Evolutionary conservation across 2,888 invertebrate genomes (phyloP).

Genomic region (Cordilura impudica): DNA sequence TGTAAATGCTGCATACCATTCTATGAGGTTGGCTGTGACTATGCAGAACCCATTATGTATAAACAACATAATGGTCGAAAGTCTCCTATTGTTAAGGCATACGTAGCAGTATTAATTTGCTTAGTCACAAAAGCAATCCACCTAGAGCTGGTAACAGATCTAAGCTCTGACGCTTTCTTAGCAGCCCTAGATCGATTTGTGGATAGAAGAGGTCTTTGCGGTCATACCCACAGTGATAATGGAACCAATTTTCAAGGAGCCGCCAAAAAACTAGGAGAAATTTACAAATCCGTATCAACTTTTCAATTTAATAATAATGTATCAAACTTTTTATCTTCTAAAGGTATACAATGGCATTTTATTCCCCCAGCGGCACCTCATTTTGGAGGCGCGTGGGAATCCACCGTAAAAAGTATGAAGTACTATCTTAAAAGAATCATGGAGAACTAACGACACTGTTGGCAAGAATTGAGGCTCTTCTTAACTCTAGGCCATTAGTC

Average conservation of each 20-base stretch:
- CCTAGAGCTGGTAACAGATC: background rate
- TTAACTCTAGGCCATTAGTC: conserved; percentile 1
- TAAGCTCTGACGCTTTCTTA: conserved; percentile 1
- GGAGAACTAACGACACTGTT: conserved; percentile 14
- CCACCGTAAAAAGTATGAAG: background rate
- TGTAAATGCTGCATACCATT: conserved; percentile 6
- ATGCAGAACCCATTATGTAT: background rate
- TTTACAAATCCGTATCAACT: background rate
- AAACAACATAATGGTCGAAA: background rate
- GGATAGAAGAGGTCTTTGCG: background rate
- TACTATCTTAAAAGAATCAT: background rate
- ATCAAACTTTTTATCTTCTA: conserved; percentile 17
- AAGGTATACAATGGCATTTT: conserved; percentile 17
- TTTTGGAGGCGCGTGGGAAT: background rate
- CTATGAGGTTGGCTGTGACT: conserved; percentile 12
- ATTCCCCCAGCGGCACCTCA: conserved; percentile 11
- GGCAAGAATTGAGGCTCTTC: conserved; percentile 18
- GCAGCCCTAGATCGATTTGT: background rate
- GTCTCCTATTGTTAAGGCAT: background rate
- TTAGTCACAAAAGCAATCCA: background rate
- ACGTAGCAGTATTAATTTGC: background rate
- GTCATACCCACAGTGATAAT: background rate
- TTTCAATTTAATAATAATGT: conserved; percentile 16
- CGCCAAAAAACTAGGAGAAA: background rate
- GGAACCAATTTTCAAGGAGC: conserved; percentile 2